Evolutionary conservation across 2,113 vertebrate genomes (phyloP), one percentile per base, ranked within the genome.

Genomic region (Garra rufa): DNA sequence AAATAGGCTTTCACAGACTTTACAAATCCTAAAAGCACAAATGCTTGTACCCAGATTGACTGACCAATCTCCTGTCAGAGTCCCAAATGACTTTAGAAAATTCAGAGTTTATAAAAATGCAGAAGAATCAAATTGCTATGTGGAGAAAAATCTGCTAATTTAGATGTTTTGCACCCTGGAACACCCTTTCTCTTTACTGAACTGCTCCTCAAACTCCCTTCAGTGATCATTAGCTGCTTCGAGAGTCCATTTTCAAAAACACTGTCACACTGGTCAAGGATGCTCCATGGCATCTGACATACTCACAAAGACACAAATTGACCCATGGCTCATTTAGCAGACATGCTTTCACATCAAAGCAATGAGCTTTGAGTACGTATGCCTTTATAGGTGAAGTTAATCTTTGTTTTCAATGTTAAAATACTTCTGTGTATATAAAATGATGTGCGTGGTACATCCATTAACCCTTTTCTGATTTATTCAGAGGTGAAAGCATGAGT

Each of bases 381-480:
- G 6, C 3, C n/a, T 65, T 14, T n/a, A n/a, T n/a, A 71, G 10
- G 34, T 38, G 17, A 21, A 34, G 17, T 19, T 19, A 41, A 10
- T 2, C 9, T 5, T n/a, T n/a, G 24, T 24, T 14, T 11, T 19
- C 5, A 55, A 9, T 55, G 50, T 55, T 55, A 21, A 55, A 55
- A 55, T 21, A 21, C 17, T 43, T 44, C 21, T 41, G 3, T 9
- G 34, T 34, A 34, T 34, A 34, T 34, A 34, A 61, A 43, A 43
- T 9, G 17, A 21, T 38, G 65, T 70, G 38, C 67, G 43, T 44
- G 10, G 41, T 44, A 44, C 11, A 26, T 15, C 41, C 88, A 91
- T 93, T 92, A 92, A 93, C 91, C 93, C 91, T 85, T 88, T n/a
- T 89, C 88, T 82, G 91, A 89, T 85, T 89, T 83, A 82, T 67